Evolutionary conservation across 2,888 invertebrate species (phyloP).

Genomic region (Argyresthia goedartella): DNA sequence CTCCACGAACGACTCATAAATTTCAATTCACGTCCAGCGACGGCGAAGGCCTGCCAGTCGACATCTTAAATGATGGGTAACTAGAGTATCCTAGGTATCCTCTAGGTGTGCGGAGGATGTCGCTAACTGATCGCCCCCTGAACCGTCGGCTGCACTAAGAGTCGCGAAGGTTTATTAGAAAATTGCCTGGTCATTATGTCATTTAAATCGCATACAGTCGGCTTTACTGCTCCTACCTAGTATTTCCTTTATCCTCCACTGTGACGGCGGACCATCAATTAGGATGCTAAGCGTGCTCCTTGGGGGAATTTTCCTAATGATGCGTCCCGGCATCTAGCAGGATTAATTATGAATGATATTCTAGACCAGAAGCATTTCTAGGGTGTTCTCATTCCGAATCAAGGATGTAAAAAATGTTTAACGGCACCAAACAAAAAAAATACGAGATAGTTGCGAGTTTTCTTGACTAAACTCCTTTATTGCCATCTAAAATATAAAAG

Average conservation of each 20-base stretch:
- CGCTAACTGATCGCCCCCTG: slow-evolving; percentile 57
- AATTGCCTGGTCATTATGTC: slow-evolving; percentile 70
- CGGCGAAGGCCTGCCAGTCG: background rate
- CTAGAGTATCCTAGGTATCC: slow-evolving; percentile 16
- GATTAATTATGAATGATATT: no score
- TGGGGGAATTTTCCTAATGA: slow-evolving; percentile 29
- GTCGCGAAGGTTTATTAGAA: slow-evolving; percentile 70
- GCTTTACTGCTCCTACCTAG: slow-evolving; percentile 50
- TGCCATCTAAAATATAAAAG: no score
- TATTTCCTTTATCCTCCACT: slow-evolving; percentile 66
- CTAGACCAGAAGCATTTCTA: no score
- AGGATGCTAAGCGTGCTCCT: slow-evolving; percentile 49
- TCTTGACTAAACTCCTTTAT: no score
- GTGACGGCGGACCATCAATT: slow-evolving; percentile 56
- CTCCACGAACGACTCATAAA: background rate
- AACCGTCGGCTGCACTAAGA: slow-evolving; percentile 50
- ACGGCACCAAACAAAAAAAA: no score
- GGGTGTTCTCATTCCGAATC: no score
- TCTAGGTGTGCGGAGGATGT: slow-evolving; percentile 60
- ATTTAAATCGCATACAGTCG: slow-evolving; percentile 72
- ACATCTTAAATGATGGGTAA: slow-evolving; percentile 1
- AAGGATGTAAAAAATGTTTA: no score
- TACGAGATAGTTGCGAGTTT: no score
- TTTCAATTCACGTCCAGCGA: slow-evolving; percentile 5
- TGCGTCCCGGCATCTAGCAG: background rate